Conservation (phyloP, 2,113 vertebrate genomes). For the Piliocolobus tephrosceles region DNA sequence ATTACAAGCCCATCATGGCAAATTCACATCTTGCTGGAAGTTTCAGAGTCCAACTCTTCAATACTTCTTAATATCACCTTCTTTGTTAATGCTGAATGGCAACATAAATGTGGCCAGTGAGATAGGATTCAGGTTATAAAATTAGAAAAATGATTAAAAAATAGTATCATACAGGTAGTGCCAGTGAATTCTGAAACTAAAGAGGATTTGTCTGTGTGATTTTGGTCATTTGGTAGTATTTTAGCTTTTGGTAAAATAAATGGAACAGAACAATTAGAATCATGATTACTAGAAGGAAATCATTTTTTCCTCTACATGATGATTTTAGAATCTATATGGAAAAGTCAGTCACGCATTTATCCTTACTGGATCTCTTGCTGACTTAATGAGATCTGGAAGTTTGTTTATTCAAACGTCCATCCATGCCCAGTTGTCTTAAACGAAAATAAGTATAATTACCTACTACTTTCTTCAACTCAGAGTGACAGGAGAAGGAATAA, state of each 20-base stretch:
- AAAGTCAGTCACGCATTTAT: background rate
- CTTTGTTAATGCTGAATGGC: background rate
- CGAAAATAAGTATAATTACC: background rate
- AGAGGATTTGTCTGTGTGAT: background rate
- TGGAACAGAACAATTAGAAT: background rate
- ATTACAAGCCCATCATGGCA: background rate
- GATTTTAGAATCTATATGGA: background rate
- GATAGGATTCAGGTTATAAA: conserved; percentile 36
- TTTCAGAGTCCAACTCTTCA: background rate
- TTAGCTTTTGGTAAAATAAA: conserved; percentile 31
- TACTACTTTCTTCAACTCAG: background rate
- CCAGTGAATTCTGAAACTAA: background rate
- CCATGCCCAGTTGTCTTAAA: background rate
- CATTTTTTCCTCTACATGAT: background rate
- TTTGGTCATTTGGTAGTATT: background rate
- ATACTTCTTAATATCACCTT: background rate
- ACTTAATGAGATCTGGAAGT: background rate
- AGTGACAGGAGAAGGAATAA: background rate
- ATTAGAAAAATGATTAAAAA: conserved; percentile 36
- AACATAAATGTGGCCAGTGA: background rate
- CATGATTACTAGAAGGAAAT: background rate
- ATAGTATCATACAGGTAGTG: background rate
- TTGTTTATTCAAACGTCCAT: background rate
- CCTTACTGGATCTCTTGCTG: background rate
- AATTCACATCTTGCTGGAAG: background rate